Evolutionary conservation across 2,113 vertebrate species (phyloP), one percentile per base, ranked within the genome.

Genomic region (Porphyrio hochstetteri): DNA sequence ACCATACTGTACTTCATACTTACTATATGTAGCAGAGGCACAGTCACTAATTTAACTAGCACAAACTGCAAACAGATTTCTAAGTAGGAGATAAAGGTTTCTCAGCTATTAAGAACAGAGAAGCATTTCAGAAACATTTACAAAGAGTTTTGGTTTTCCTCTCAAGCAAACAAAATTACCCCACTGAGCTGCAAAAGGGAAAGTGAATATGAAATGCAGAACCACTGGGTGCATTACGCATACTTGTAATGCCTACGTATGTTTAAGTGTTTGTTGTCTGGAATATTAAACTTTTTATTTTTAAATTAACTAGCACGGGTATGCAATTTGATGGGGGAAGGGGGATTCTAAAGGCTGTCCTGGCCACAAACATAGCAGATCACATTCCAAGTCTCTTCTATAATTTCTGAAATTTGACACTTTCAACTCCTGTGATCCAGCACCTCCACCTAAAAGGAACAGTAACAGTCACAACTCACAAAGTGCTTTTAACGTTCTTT

Each of bases 251-350:
- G 36, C 15, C 11, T 29, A 44, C 19, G 21, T 61, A 40, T 68
- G 80, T 59, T 89, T 82, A 65, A 56, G 64, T 72, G 69, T 38
- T 59, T 69, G 55, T 85, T 44, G 24, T 64, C 75, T 81, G 65
- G 42, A 85, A 93, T 70, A 95, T 80, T 90, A 79, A 96, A 96
- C 11, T 7, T 38, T 27, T 60, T 35, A 61, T 90, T 88, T 94
- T 91, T 61, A 86, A 88, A 82, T 56, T n/a, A 52, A 68, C 33
- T 61, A 50, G 4, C 27, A 72, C 3, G 9, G 35, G 52, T 65
- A 33, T 64, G 44, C 29, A 75, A 33, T 46, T 55, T 93, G 28
- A 64, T 68, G 46, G 56, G 40, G 33, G 5, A 56, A 67, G 2
- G 40, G 14, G 35, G 13, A 25, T 76, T 75, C 64, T 70, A 35